Base-by-base conservation (phyloP, 2,888 invertebrate species). In the Drosophila anomelani region DNA sequence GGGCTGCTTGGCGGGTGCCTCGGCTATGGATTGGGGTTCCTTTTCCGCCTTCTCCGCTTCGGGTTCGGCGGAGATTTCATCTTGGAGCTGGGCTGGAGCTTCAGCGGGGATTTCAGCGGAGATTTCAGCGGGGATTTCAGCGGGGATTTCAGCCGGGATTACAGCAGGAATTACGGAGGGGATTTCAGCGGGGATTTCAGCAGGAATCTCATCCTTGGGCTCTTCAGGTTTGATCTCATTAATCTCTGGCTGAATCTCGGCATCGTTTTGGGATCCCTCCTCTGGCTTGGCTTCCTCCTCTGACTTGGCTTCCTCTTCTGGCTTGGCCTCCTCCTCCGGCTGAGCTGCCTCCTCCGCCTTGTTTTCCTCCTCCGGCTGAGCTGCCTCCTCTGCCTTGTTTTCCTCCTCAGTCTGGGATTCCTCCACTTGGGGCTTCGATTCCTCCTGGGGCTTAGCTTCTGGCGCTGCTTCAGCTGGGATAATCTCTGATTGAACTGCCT, bases 141-240 rank as follows among this genome's bases (percentile, higher is more conserved):
- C 29, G 0, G 20, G 29, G 9, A n/a, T 9, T 38, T n/a, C 23
- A 0, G 32, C 15, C 0, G 23, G 61, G 12, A 17, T 8, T 7
- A 38, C 23, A 1, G 32, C 17, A 1, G 23, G 61, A 12, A 17
- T 12, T 7, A 38, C 54, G 0, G 20, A 26, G 0, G 64, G 38
- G 3, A 32, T 20, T 12, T 47, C n/a, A 0, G 39, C 13, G 0
- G 32, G 41, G 44, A 17, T 63, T 55, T 54, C 68, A 0, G 49
- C 49, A 0, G 43, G 23, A 13, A 29, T 3, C 26, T 47, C 9
- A 13, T 51, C 36, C 49, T 23, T 39, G n/a, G 38, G 32, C 46
- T 75, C 71, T 15, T 64, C 44, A 3, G 54, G 62, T 12, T 63
- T 58, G 9, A 55, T 44, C 41, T 66, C 71, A 2, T 39, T 7